phyloP scores from a whole-genome alignment of 2,797 vertebrate species.

The Gouania willdenowi region DNA sequence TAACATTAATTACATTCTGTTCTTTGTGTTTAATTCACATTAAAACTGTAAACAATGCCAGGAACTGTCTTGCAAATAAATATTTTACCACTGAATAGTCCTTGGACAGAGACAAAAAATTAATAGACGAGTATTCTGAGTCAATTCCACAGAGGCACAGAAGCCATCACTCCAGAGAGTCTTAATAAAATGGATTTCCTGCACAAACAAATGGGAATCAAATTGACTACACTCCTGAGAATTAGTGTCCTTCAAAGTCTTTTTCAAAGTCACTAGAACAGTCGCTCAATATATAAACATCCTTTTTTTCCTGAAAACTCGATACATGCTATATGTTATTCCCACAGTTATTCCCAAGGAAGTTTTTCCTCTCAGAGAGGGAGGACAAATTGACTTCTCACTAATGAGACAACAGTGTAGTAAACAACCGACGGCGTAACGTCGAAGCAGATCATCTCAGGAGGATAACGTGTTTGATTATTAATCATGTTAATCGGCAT shows the following conservation, averaged over 20 bases:
- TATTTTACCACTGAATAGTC: not conserved
- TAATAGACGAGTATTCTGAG: no score
- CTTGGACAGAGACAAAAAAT: not conserved
- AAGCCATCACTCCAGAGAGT: not conserved
- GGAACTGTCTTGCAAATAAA: no score
- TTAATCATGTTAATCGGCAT: slow-evolving; percentile 39
- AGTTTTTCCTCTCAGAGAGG: no score
- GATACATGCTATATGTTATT: no score
- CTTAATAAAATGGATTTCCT: slow-evolving; percentile 38
- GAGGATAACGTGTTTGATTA: slow-evolving; percentile 13
- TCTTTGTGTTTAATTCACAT: no score
- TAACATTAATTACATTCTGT: no score
- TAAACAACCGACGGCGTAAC: slow-evolving; percentile 30
- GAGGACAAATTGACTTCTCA: not conserved
- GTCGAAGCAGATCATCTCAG: slow-evolving; percentile 14
- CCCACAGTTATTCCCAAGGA: no score
- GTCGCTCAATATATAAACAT: slow-evolving; percentile 4
- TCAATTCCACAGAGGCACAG: slow-evolving; percentile 9
- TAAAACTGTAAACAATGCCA: no score
- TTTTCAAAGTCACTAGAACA: slow-evolving; percentile 24
- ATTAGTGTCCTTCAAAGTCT: slow-evolving; percentile 23
- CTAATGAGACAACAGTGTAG: slow-evolving; percentile 6
- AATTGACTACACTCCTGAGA: slow-evolving; percentile 24
- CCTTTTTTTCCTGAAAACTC: no score
- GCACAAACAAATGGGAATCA: slow-evolving; percentile 30